phyloP scores from a whole-genome alignment of 1,140 invertebrate species.

The Homalodisca vitripennis region DNA sequence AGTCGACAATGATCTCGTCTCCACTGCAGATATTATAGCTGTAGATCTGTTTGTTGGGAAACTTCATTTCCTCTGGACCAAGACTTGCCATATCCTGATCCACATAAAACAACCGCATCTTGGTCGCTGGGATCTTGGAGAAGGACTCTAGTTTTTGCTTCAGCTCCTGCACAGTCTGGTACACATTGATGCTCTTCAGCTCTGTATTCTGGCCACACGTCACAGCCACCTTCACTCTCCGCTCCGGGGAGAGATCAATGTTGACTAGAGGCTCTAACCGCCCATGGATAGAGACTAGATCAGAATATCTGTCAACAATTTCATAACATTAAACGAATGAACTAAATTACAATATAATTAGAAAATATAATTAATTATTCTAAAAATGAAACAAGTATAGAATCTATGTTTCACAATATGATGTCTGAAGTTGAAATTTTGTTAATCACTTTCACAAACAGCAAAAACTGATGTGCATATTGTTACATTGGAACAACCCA shows the following conservation, averaged over 20 bases:
- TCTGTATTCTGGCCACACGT: conserved; percentile 69
- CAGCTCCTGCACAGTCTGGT: conserved; percentile 61
- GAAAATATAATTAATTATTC: too few relatives aligned
- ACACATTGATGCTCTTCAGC: conserved; percentile 50
- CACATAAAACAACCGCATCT: conserved; percentile 84
- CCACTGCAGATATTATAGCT: conserved; percentile 88
- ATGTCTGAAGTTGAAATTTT: too few relatives aligned
- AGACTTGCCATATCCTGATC: conserved; percentile 60
- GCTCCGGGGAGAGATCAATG: conserved; percentile 81
- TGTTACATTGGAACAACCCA: too few relatives aligned
- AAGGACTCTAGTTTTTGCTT: conserved; percentile 77
- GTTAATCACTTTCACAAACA: too few relatives aligned
- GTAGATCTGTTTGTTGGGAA: conserved; percentile 83
- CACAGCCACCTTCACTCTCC: conserved; percentile 80
- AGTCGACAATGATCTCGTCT: conserved; percentile 87
- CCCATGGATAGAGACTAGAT: conserved; percentile 78
- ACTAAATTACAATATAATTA: too few relatives aligned
- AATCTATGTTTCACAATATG: too few relatives aligned
- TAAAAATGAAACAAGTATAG: too few relatives aligned
- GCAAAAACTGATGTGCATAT: too few relatives aligned
- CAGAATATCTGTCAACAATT: conserved; percentile 81
- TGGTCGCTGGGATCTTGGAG: conserved; percentile 72
- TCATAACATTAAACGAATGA: too few relatives aligned
- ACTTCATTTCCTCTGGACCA: conserved; percentile 84
- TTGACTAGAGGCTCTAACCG: conserved; percentile 84